A percentile compares a stretch with the other conserved stretches of the same genome.
phyloP scores from a whole-genome alignment of 2,797 vertebrate genomes.

The Hypotaenidia okinawae region DNA sequence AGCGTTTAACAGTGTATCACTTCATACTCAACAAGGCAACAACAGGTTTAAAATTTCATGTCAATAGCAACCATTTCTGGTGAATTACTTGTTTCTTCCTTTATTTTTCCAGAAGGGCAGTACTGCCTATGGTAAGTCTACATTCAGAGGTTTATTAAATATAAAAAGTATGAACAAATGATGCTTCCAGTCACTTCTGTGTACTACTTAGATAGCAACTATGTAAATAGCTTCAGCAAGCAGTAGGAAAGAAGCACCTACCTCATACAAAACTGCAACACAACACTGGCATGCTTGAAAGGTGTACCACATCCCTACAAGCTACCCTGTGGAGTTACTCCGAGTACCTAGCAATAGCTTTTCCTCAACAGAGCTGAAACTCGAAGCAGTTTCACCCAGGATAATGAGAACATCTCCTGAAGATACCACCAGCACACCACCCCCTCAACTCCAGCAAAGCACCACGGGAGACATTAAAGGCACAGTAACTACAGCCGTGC shows the following conservation, averaged over 20 bases:
- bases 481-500: rapidly evolving
- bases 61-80: rapidly evolving
- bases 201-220: rapidly evolving
- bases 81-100: rapidly evolving
- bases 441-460: too few species aligned
- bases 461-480: rapidly evolving
- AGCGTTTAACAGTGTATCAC: rapidly evolving
- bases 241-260: rapidly evolving
- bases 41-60: background rate
- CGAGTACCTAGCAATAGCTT: rapidly evolving
- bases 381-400: rapidly evolving
- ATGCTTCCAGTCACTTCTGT: rapidly evolving
- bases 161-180: background rate
- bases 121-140: rapidly evolving
- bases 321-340: rapidly evolving
- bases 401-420: rapidly evolving
- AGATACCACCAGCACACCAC: rapidly evolving
- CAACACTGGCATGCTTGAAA: rapidly evolving
- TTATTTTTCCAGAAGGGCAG: background rate
- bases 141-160: background rate
- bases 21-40: background rate
- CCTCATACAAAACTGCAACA: rapidly evolving
- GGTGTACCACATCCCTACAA: rapidly evolving
- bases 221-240: background rate
- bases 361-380: background rate